These are phyloP conservation scores for Alviniconcha strummeri DNA, from an alignment of 2,888 invertebrate genomes.

Conservation along the genomic window DNA sequence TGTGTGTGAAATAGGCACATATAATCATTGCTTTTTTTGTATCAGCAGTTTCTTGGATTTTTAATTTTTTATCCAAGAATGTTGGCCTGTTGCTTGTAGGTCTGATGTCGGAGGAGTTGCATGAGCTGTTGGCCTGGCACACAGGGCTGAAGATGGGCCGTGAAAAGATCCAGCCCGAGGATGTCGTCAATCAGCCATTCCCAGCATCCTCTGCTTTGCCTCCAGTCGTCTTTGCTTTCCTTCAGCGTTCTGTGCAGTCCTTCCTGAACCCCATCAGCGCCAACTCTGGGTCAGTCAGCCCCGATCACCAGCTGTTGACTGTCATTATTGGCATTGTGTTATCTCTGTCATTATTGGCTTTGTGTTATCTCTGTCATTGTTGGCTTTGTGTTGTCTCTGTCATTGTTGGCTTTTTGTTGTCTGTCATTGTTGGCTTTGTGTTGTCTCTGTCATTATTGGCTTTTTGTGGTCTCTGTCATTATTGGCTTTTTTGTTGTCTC, in stretches of 20 bases:
- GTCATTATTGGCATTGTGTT: not conserved
- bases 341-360: too few relatives aligned
- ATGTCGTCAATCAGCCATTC: conserved; percentile 40
- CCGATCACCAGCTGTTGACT: not conserved
- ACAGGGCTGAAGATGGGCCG: conserved; percentile 40
- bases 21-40: too few relatives aligned
- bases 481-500: too few relatives aligned
- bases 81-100: conserved; percentile 46
- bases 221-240: conserved; percentile 52
- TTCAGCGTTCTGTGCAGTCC: conserved; percentile 58
- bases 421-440: too few relatives aligned
- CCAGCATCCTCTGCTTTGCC: conserved; percentile 40
- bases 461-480: too few relatives aligned
- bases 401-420: too few relatives aligned
- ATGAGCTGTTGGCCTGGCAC: conserved; percentile 57
- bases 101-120: conserved; percentile 60
- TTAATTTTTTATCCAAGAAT: too few relatives aligned
- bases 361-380: too few relatives aligned
- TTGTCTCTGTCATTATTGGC: too few relatives aligned
- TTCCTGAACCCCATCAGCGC: conserved; percentile 57
- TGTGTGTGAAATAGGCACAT: too few relatives aligned
- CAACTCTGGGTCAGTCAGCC: conserved; percentile 17
- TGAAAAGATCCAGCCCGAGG: conserved; percentile 46
- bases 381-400: too few relatives aligned
- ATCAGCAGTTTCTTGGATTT: too few relatives aligned